Base-by-base conservation (phyloP, 1,140 invertebrate species). In the Drosophila athabasca region DNA sequence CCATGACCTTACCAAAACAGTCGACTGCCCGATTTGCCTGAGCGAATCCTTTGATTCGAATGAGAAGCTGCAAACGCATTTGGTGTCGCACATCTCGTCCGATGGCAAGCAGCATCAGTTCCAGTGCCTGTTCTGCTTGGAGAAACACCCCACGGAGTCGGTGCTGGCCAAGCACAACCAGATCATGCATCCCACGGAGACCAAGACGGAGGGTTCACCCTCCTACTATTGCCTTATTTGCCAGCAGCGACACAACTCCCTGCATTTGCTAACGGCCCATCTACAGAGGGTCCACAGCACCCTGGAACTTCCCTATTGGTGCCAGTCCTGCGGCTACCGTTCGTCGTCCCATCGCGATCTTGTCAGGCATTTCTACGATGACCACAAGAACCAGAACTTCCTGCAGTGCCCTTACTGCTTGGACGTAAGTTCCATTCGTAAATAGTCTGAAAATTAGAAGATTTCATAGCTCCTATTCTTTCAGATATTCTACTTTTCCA, bases 281-380 rank as follows among this genome's bases (percentile, higher is more conserved):
- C 94, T 97, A 93, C 94, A 95, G 62, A 94, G 94, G 62, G 94
- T 94, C 66, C 96, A 97, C 92, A 93, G 93, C 62, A 95, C 94
- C 22, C 93, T 94, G 4, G 96, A 97, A 90, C 93, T 97, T 91
- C 96, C 96, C 1, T 97, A 97, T 90, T 92, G 93, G 41, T 97
- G 96, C 88, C 94, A 94, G 24, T 93, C 94, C 26, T 97, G 96
- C 79, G 92, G 93, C 50, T 96, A 95, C 91, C 93, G 95, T 43
- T 94, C 94, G 13, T 97, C 96, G 7, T 95, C 95, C 61, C 96
- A 96, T 89, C 94, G 95, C 65, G 93, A 95, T 69, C 92, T 94
- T 19, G 93, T 96, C 48, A 94, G 96, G 82, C 96, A 97, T 92
- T 96, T 94, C 85, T 94, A 95, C 76, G 91, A 93, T 44, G 79